phyloP scores from a whole-genome alignment of 1,140 invertebrate species.

The Gonatopus flavifemur region DNA sequence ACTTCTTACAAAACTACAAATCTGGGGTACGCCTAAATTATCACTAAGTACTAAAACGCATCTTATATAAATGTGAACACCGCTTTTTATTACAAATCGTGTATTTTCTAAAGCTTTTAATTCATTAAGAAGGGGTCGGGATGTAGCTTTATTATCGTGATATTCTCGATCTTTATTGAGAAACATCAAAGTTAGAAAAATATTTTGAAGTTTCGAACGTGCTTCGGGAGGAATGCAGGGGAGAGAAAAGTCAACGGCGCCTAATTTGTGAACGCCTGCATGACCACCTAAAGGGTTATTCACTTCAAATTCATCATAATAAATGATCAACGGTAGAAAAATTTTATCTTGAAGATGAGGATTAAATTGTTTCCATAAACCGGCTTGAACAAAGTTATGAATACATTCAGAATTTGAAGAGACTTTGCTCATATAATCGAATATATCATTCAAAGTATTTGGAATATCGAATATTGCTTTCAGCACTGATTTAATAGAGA shows the following conservation, averaged over 20 bases:
- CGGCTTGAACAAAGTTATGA: slow-evolving; percentile 7
- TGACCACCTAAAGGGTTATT: slow-evolving; percentile 19
- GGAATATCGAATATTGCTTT: slow-evolving; percentile 7
- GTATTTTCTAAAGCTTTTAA: too few species aligned
- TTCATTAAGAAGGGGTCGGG: too few species aligned
- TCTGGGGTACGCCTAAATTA: too few species aligned
- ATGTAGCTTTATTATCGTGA: too few species aligned
- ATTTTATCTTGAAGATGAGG: not conserved
- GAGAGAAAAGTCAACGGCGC: slow-evolving; percentile 14
- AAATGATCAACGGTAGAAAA: slow-evolving; percentile 5
- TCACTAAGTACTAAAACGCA: too few species aligned
- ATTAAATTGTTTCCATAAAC: slow-evolving; percentile 15
- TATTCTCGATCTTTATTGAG: slow-evolving; percentile 4
- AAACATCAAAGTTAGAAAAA: slow-evolving; percentile 10
- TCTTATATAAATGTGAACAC: too few species aligned
- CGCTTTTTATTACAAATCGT: too few species aligned
- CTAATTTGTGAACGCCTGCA: slow-evolving; percentile 27
- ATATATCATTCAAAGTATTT: slow-evolving; percentile 4
- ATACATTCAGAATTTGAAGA: not conserved
- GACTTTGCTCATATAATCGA: slow-evolving; percentile 6
- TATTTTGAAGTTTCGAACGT: not conserved
- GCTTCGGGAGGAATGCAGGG: slow-evolving; percentile 11
- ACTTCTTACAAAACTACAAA: not conserved
- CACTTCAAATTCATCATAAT: slow-evolving; percentile 6
- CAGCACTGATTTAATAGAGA: slow-evolving; percentile 4